phyloP scores from a whole-genome alignment of 2,113 vertebrate species.

The Connochaetes taurinus region DNA sequence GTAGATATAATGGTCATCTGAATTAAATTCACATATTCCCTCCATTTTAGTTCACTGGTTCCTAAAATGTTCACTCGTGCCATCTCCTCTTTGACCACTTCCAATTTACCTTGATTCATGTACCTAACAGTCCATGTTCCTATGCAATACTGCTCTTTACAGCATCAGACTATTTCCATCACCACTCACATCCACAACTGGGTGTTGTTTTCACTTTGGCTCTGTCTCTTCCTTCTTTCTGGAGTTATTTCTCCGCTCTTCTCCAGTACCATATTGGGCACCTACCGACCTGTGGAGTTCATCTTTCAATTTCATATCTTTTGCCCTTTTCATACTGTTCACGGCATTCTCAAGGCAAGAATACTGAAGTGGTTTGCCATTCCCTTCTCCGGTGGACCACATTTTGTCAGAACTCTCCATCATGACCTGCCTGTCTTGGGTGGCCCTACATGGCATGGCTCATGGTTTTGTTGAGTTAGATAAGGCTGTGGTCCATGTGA shows the following conservation, averaged over 20 bases:
- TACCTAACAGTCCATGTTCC: neutral
- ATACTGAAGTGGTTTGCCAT: neutral
- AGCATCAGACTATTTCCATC: neutral
- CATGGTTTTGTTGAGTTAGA: neutral
- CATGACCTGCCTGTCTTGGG: neutral
- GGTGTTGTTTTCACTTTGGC: fast-evolving
- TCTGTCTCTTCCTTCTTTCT: neutral
- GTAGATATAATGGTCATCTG: neutral
- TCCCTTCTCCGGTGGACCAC: neutral
- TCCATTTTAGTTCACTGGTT: neutral
- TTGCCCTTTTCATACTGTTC: neutral
- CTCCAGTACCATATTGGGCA: neutral
- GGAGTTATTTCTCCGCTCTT: neutral
- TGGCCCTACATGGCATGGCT: neutral
- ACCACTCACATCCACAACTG: neutral
- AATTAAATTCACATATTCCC: neutral
- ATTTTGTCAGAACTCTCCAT: neutral
- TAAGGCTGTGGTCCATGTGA: neutral
- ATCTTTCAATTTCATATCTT: neutral
- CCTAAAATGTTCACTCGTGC: neutral
- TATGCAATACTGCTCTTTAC: neutral
- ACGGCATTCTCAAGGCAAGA: neutral
- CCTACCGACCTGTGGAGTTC: neutral
- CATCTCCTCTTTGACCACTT: neutral
- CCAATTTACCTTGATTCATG: neutral